phyloP scores from a whole-genome alignment of 2,113 vertebrate species.

The Poeciliopsis prolifica region DNA sequence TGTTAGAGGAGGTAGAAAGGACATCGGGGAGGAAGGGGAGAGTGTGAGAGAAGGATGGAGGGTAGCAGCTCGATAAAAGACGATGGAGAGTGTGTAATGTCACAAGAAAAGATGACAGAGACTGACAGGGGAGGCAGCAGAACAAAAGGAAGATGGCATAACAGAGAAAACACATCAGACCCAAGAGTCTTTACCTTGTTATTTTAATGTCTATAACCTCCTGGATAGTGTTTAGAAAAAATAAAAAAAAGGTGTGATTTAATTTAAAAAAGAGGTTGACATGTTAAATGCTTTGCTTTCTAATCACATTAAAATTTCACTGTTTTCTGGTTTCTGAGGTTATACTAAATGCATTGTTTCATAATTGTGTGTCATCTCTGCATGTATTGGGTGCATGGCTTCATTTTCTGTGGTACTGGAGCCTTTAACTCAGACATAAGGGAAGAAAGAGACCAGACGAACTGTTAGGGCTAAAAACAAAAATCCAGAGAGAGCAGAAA shows the following conservation, averaged over 20 bases:
- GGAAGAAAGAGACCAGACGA: too few relatives aligned
- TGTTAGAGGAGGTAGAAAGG: conserved; percentile 29
- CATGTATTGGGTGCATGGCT: neutral
- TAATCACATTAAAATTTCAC: neutral
- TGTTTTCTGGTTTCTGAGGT: neutral
- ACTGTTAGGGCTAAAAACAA: too few relatives aligned
- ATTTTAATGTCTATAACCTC: conserved; percentile 32
- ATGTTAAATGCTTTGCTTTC: conserved; percentile 11
- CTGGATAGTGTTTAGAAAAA: conserved; percentile 18
- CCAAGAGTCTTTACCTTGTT: conserved; percentile 45
- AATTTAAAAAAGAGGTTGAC: conserved; percentile 44
- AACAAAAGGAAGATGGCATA: conserved; percentile 29
- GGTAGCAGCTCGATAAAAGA: neutral
- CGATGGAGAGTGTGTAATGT: conserved; percentile 4
- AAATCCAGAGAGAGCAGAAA: too few relatives aligned
- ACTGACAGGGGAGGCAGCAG: conserved; percentile 4
- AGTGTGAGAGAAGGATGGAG: neutral
- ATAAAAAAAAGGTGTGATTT: conserved; percentile 21
- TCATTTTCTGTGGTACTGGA: neutral
- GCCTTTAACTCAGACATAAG: too few relatives aligned
- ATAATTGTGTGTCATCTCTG: too few relatives aligned
- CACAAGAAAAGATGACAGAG: conserved; percentile 17
- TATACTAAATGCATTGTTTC: too few relatives aligned
- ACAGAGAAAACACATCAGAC: conserved; percentile 29
- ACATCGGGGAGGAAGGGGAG: conserved; percentile 5